phyloP scores from a whole-genome alignment of 1,140 invertebrate species.

The Lepidurus apus region DNA sequence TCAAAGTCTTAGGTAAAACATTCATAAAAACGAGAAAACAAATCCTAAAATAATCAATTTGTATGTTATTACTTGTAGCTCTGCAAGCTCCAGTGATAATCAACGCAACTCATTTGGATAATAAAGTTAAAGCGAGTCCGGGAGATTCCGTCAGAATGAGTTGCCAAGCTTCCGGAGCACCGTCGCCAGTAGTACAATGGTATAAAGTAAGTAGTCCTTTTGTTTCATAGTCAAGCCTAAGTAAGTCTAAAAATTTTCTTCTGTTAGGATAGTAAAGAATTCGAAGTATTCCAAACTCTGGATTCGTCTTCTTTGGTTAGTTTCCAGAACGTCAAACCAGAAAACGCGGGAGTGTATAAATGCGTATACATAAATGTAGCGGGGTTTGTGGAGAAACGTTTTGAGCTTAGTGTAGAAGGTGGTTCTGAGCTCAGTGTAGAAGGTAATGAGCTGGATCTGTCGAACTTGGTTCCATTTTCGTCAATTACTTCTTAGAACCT shows the following conservation, averaged over 20 bases:
- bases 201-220: too few species aligned
- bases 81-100: neutral
- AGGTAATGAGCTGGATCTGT: slow-evolving; percentile 41
- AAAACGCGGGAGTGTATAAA: neutral
- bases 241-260: neutral
- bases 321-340: neutral
- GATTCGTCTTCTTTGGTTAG: slow-evolving; percentile 30
- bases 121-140: too few species aligned
- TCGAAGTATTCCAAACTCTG: neutral
- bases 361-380: neutral
- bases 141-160: too few species aligned
- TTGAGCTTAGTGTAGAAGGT: neutral
- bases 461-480: slow-evolving; percentile 41
- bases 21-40: neutral
- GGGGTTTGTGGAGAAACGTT: slow-evolving; percentile 24
- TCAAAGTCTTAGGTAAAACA: slow-evolving; percentile 10
- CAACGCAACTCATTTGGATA: neutral
- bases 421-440: too few species aligned
- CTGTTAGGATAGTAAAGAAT: slow-evolving; percentile 30
- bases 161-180: too few species aligned
- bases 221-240: neutral
- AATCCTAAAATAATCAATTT: neutral
- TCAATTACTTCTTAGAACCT: slow-evolving; percentile 41
- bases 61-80: slow-evolving; percentile 2
- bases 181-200: too few species aligned